Evolutionary conservation across 2,797 vertebrate genomes (phyloP), one percentile per base, ranked within the genome.

Genomic region (Dendrocincla fuliginosa): DNA sequence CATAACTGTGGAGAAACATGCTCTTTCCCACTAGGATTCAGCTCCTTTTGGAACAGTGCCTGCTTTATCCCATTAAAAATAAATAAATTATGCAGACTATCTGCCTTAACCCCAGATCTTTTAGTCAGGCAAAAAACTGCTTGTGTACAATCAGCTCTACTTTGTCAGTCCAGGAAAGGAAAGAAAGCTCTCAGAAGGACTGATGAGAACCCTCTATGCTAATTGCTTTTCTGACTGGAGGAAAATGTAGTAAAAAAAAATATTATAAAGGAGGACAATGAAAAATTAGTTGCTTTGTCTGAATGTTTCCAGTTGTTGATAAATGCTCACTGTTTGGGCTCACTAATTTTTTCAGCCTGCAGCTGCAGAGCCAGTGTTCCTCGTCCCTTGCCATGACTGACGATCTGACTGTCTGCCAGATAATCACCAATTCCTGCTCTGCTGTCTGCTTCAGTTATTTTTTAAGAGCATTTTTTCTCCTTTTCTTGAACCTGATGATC

Each of bases 401-500:
- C 97, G 86, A 97, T 92, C 96, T 98, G 98, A 98, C 97, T 97
- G 97, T 56, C 25, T 87, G 96, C 97, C 97, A 97, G 96, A 95
- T 92, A 95, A 95, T 98, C 97, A 97, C 97, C 97, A 97, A 98
- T 98, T 98, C 98, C 97, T 97, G 94, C 94, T 97, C 89, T 57
- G 84, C 96, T 97, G 96, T 97, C 97, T 98, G 97, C 95, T 98
- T 90, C 85, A 85, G 81, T 87, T 97, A 85, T 92, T 93, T 97
- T 94, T 93, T 80, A 87, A 96, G 69, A 75, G 19, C 33, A 65
- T 93, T 90, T 98, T 98, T 87, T 81, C 97, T 98, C 97, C 96
- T 98, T 98, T 98, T 97, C 98, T 98, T 97, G 97, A 98, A 98
- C 98, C 97, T 98, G 98, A 96, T 98, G 98, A 98, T 98, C 98